Base-by-base conservation (phyloP, 2,888 invertebrate species). In the Cheilosia impressa region DNA sequence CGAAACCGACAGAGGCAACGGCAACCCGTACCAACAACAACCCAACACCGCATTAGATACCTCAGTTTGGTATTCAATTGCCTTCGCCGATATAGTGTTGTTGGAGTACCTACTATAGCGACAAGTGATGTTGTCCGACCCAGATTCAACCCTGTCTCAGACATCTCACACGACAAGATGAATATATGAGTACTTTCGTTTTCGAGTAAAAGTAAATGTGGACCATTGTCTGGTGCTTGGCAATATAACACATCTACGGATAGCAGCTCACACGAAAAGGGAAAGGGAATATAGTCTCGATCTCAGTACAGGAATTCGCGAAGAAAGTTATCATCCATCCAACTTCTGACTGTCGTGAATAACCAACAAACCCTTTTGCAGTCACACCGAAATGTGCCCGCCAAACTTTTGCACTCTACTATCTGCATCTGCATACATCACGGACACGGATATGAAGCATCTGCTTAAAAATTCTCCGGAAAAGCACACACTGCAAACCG, bases 101-200 rank as follows among this genome's bases (percentile, higher is more conserved):
- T 73, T 13, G 38, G 38, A 38, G 60, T 62, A 62, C 38, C 57
- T 53, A 41, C 15, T 31, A 9, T 19, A 53, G 53, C 63, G 80
- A 62, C 79, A 84, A 84, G 84, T 84, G 79, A 71, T 71, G 80
- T 60, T 60, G 65, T 45, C 55, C 84, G 84, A 84, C 84, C 84
- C 55, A 84, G 79, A 60, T 84, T 71, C 71, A 19, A 53, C 13
- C 13, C 38, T 13, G 75, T 60, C 52, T 22, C 38, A 41, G 19
- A 66, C 65, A 73, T 9, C 47, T 17, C 17, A 65, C 27, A 24
- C 50, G 22, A 57, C 34, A n/a, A 62, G 60, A 78, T 83, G 31
- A 45, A 73, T 75, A 52, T 52, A 52, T 24, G 52, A 52, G 53
- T 79, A 84, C 80, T 84, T 84, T 84, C 84, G 84, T 75, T 84